Base-by-base conservation (phyloP, 2,797 vertebrate genomes). In the Cynopterus sphinx region DNA sequence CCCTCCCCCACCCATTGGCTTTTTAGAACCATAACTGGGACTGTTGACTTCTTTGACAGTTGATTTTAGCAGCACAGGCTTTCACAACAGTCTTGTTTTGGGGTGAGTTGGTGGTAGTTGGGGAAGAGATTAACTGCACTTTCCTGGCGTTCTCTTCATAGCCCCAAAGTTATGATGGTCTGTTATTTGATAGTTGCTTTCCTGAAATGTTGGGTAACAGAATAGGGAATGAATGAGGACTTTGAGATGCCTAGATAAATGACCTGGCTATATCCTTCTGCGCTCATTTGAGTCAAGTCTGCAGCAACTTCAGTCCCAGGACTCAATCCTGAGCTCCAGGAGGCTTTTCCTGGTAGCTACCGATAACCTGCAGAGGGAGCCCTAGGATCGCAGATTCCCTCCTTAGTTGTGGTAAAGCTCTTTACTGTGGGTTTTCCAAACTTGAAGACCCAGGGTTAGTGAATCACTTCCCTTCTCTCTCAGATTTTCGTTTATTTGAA, bases 281-380 rank as follows among this genome's bases (percentile, higher is more conserved):
- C 65, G 22, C 63, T 31, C 59, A n/a, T 73, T 84, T 39, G 24
- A n/a, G 15, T 13, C 28, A 68, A 65, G 22, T 51, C 53, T 36
- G 28, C 85, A 13, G 41, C 28, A 49, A 6, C 19, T 55, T 6
- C n/a, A 79, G 9, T 46, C 84, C 53, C 3, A 7, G 7, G 33
- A 63, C 74, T 71, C 33, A 1, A 21, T 46, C 43, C 63, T 51
- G 41, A 41, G 9, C 59, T 82, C 15, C 4, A 3, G 78, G 55
- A 26, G 2, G 61, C 24, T 43, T 63, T 95, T 68, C 31, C 46
- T 63, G 10, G 22, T 22, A 22, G 41, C 71, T 59, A 16, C 59
- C n/a, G 11, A 5, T 65, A 3, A 24, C 91, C 95, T 86, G 83
- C 78, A 97, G 96, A 73, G 89, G 95, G 91, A 11, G 51, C 68